Evolutionary conservation across 1,140 invertebrate genomes (phyloP), one percentile per base, ranked within the genome.

Genomic region (Dendroctonus ponderosae): DNA sequence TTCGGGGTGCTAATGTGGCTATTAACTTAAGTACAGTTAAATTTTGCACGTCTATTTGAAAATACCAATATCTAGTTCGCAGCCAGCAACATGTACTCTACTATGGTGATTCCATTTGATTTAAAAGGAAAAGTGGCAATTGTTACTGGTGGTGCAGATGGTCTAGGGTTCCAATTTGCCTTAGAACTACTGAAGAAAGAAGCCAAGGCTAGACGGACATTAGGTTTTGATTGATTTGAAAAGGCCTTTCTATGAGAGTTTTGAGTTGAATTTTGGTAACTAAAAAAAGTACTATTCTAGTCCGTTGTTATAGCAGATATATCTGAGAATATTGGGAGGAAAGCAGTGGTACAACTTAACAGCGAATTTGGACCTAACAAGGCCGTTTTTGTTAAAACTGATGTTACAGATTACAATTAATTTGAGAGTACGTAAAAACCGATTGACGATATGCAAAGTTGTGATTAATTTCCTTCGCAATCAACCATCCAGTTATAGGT

Each of bases 301-400:
- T 62, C 48, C 1, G 70, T 79, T 6, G 49, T 74, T 7, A 39
- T 79, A 42, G 72, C 66, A 7, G 77, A 79, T 59, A 50, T 73
- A n/a, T 70, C 74, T 62, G 6, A 37, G 6, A 48, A 59, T 2
- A n/a, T 40, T 6, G 77, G 75, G 9, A 7, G 66, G 46, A 59
- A 51, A 7, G 71, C 74, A 12, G 57, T 61, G 3, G 11, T 63
- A 26, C 69, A 70, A 39, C 62, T 79, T 6, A 60, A 71, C 38
- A 51, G 72, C 12, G 67, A 62, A 53, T 74, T 71, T 69, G 78
- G 76, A 7, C 68, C 49, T 53, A 66, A 62, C 11, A 74, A 68
- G 49, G 75, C 69, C 6, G 52, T 65, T 38, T 78, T 72, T 70
- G 26, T 71, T 15, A 66, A 67, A 11, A 74, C 71, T 42, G 74